Evolutionary conservation across 92 coral and sea anemone species (phyloP).

Genomic region (Parazoanthus darwini): DNA sequence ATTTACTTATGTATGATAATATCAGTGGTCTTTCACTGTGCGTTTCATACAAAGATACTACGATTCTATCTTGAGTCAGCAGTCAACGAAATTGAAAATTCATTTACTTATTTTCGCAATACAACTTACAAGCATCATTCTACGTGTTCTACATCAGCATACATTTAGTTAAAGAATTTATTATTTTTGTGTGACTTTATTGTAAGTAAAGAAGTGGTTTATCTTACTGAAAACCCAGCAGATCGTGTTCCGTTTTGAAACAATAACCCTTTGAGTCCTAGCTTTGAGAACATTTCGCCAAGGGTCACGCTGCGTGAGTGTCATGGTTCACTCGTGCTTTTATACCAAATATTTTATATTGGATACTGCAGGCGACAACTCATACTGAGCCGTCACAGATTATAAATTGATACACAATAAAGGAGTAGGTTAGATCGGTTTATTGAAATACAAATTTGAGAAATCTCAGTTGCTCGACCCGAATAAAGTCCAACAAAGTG

Average conservation of each 20-base stretch:
- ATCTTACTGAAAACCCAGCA: constrained; percentile 11
- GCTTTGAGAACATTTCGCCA: constrained; percentile 11
- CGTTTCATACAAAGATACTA: no score
- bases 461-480: no score
- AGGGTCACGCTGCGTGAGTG: constrained; percentile 20
- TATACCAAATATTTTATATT: background rate
- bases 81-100: background rate
- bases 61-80: background rate
- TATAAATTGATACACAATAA: background rate
- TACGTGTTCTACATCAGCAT: background rate
- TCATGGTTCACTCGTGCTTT: background rate
- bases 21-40: no score
- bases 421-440: background rate
- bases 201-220: background rate
- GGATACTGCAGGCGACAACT: background rate
- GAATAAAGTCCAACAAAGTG: no score
- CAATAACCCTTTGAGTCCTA: constrained; percentile 21
- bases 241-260: constrained; percentile 36
- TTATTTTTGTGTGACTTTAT: background rate
- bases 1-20: no score
- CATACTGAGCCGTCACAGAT: background rate
- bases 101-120: background rate
- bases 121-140: background rate
- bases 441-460: background rate
- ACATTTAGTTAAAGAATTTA: no score